Conservation (phyloP, 2,888 invertebrate species). For the Acrocyrtus sp. region DNA sequence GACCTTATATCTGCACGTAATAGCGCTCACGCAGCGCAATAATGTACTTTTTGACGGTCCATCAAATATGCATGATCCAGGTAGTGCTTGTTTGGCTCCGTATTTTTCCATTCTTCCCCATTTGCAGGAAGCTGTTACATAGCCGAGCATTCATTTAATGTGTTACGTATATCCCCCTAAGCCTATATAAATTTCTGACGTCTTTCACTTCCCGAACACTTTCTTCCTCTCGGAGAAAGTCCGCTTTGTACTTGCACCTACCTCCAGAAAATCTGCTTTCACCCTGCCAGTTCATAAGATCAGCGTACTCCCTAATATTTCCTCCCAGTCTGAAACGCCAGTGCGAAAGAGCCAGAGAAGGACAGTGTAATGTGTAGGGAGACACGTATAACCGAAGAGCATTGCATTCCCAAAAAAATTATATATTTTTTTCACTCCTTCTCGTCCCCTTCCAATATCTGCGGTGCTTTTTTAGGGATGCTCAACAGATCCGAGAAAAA, state of each 20-base stretch:
- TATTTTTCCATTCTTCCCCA: no score
- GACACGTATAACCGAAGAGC: background rate
- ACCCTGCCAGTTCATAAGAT: no score
- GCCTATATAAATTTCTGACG: background rate
- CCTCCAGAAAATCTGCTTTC: no score
- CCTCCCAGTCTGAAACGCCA: no score
- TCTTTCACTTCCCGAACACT: background rate
- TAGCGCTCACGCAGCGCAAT: background rate
- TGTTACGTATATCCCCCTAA: slow-evolving; percentile 12
- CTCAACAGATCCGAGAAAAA: slow-evolving; percentile 36
- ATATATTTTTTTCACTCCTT: background rate
- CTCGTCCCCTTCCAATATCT: background rate
- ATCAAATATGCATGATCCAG: slow-evolving; percentile 18
- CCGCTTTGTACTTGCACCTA: background rate
- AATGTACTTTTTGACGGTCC: background rate
- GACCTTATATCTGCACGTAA: background rate
- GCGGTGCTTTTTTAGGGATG: background rate
- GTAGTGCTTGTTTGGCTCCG: no score
- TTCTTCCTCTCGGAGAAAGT: background rate
- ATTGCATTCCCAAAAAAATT: background rate
- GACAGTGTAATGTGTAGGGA: no score
- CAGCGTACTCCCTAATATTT: no score
- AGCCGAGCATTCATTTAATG: background rate
- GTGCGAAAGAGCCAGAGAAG: no score
- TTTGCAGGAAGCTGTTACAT: background rate